These are phyloP conservation scores for Bellardia bayeri DNA, from an alignment of 2,888 invertebrate species.

Conservation along the genomic window DNA sequence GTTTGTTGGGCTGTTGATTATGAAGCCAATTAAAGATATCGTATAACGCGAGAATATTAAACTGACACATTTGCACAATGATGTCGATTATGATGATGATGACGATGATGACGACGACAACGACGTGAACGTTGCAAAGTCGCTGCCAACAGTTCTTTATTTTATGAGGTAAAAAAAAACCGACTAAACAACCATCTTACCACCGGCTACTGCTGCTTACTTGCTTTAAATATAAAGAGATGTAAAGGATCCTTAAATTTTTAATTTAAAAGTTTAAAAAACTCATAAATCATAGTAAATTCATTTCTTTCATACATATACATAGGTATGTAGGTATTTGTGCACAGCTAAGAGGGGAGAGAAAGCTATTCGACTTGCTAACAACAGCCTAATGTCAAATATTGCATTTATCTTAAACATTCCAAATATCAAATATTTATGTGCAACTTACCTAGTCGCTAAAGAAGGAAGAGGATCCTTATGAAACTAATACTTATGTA, in stretches of 20 bases:
- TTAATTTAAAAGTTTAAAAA: conserved; percentile 65
- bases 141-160: conserved; percentile 12
- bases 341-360: neutral
- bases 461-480: neutral
- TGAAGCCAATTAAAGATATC: conserved; percentile 81
- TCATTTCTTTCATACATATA: neutral
- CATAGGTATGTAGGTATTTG: neutral
- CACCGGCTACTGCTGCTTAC: conserved; percentile 50
- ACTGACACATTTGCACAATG: conserved; percentile 74
- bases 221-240: conserved; percentile 6
- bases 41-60: conserved; percentile 76
- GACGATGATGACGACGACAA: conserved; percentile 16
- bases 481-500: conserved; percentile 32
- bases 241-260: conserved; percentile 36
- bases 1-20: conserved; percentile 74
- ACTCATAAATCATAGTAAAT: conserved; percentile 78
- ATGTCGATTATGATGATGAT: conserved; percentile 56
- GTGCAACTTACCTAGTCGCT: neutral
- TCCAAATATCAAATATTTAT: conserved; percentile 61
- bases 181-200: conserved; percentile 29
- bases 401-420: conserved; percentile 60
- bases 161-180: conserved; percentile 16
- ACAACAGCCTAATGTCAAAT: conserved; percentile 55
- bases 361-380: conserved; percentile 71
- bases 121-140: conserved; percentile 1